These are phyloP conservation scores for Cephus cinctus DNA, from an alignment of 1,140 invertebrate species.

Conservation along the genomic window DNA sequence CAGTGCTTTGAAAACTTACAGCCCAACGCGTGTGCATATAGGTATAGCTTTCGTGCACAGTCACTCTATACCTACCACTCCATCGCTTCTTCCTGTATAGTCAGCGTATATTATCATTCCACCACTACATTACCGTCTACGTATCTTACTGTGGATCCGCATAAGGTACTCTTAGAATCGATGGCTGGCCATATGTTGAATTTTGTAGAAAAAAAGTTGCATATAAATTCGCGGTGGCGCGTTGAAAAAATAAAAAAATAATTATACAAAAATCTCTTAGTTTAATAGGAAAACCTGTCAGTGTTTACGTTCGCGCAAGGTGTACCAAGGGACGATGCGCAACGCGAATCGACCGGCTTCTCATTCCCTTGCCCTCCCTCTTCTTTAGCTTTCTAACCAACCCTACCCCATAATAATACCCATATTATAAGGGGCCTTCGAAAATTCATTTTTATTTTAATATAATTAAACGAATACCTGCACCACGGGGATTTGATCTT, in stretches of 20 bases:
- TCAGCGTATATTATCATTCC: too few relatives aligned
- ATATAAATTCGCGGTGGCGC: not conserved
- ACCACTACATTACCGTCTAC: not conserved
- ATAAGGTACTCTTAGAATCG: constrained; percentile 4
- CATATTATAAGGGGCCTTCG: too few relatives aligned
- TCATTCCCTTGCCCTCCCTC: not conserved
- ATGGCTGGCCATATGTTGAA: not conserved
- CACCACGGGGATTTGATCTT: too few relatives aligned
- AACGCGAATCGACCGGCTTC: constrained; percentile 3
- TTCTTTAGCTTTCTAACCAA: constrained; percentile 4
- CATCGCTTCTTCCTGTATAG: too few relatives aligned
- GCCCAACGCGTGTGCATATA: too few relatives aligned
- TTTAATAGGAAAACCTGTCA: constrained; percentile 11
- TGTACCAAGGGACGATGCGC: too few relatives aligned
- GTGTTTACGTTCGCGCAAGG: constrained; percentile 18
- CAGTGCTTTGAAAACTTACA: too few relatives aligned
- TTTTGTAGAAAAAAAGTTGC: not conserved
- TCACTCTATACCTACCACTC: too few relatives aligned
- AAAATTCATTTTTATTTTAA: too few relatives aligned
- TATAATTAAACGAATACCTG: too few relatives aligned
- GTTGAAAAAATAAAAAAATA: not conserved
- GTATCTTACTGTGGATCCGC: not conserved
- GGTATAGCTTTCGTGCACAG: too few relatives aligned
- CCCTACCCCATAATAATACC: too few relatives aligned
- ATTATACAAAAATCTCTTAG: not conserved